Evolutionary conservation across 23 tunicate species (phyloP).

Genomic region (Clavelina lepadiformis): DNA sequence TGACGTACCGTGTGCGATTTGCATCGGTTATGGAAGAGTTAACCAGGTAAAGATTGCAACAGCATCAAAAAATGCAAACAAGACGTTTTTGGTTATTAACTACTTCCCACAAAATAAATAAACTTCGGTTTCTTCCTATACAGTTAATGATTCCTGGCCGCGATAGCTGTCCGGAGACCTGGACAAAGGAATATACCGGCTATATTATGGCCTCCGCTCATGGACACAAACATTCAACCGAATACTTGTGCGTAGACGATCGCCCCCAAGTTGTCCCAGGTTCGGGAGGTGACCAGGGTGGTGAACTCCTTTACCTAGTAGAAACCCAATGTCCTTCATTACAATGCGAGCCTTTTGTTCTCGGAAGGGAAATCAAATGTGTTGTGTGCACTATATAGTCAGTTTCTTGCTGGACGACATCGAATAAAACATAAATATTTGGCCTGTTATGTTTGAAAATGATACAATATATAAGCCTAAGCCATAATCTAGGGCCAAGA

Average conservation of each 20-base stretch:
- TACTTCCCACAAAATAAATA: no score
- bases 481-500: no score
- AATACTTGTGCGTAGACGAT: slow-evolving; percentile 33
- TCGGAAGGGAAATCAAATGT: slow-evolving; percentile 37
- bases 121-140: no score
- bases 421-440: no score
- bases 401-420: no score
- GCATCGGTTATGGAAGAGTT: neutral
- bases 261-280: slow-evolving; percentile 42
- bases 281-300: slow-evolving; percentile 35
- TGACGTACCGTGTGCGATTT: slow-evolving; percentile 20
- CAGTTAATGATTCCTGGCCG: slow-evolving; percentile 54
- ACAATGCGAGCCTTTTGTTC: slow-evolving; percentile 35
- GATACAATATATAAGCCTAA: no score
- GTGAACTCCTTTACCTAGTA: slow-evolving; percentile 21
- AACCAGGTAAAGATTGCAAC: no score
- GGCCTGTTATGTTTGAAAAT: no score
- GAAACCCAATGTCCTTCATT: slow-evolving; percentile 37
- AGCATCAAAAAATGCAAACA: no score
- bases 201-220: slow-evolving; percentile 17
- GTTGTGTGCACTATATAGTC: slow-evolving; percentile 45
- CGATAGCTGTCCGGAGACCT: slow-evolving; percentile 20
- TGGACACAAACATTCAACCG: slow-evolving; percentile 24
- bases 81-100: no score
- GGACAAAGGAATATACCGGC: slow-evolving; percentile 25